Evolutionary conservation across 2,888 invertebrate species (phyloP), one percentile per base, ranked within the genome.

Genomic region (Ferdinandea cuprea): DNA sequence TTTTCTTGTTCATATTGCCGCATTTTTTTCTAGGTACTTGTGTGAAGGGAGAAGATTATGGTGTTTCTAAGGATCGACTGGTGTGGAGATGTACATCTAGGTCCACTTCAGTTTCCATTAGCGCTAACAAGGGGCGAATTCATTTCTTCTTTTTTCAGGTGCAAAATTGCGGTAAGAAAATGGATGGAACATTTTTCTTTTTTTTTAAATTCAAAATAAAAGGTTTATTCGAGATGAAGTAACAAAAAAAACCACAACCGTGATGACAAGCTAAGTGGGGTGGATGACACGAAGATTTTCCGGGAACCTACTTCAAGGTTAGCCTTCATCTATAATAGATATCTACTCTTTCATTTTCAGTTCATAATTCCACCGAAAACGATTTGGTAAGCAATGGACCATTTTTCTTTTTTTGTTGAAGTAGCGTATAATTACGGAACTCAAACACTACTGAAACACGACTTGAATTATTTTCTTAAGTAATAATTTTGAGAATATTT

Each of bases 91-190:
- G 58, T 54, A 46, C 68, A 40, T 61, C 35, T 61, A 48, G 50
- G 68, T 37, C 72, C 66, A 78, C 72, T 83, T 77, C 44, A 68
- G 56, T 73, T 83, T 68, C 83, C 78, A 83, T 83, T 78, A 83
- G 77, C 68, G 58, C 44, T 61, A 68, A 77, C 68, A 78, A 63
- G 77, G 83, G 77, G 56, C 66, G 58, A 72, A 73, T 68, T 68
- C 77, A 66, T 68, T 68, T 46, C 48, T 37, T 77, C 72, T 68
- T 50, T 77, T 77, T 68, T 50, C 72, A 72, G 77, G 77, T 83
- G 77, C n/a, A 77, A 83, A 83, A 77, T 35, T 72, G 72, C 42
- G 61, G 61, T 56, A 21, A n/a, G 30, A 21, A 72, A 76, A 59
- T 68, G 58, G 74, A 13, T 40, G 44, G 58, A 52, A 42, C 42